Percentiles rank a stretch among this genome's conserved stretches.
These are phyloP conservation scores for Phania funesta DNA, from an alignment of 2,888 invertebrate species.

Conservation along the genomic window DNA sequence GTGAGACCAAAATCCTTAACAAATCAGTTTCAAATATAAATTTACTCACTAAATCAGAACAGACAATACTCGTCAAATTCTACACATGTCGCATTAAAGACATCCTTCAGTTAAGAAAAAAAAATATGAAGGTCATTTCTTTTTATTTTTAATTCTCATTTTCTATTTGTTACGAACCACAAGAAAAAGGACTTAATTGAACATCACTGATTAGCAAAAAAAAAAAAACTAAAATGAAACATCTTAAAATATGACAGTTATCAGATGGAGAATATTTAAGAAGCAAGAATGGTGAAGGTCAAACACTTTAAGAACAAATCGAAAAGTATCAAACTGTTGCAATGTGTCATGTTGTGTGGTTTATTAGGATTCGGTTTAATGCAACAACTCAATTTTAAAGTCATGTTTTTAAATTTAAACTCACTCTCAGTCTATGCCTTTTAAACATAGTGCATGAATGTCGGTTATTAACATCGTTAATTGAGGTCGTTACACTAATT, in stretches of 20 bases:
- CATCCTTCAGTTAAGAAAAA: not conserved
- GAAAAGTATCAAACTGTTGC: not conserved
- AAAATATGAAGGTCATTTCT: constrained; percentile 14
- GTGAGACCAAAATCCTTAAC: not conserved
- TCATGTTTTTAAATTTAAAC: not conserved
- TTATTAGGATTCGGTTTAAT: constrained; percentile 62
- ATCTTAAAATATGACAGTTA: constrained; percentile 3
- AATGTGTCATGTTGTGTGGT: constrained; percentile 67
- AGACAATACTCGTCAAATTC: not conserved
- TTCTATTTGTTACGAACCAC: constrained; percentile 52
- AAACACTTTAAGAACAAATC: not conserved
- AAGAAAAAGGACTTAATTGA: constrained; percentile 22
- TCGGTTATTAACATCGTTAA: constrained; percentile 66
- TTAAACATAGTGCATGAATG: not conserved
- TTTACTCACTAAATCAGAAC: not conserved
- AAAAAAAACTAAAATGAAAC: not conserved
- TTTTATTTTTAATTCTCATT: not conserved
- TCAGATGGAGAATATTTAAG: not conserved
- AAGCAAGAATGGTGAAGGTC: constrained; percentile 18
- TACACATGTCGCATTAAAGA: constrained; percentile 7
- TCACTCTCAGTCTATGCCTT: not conserved
- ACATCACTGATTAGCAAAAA: not conserved
- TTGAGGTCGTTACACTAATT: constrained; percentile 76
- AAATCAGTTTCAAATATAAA: not conserved
- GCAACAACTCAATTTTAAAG: constrained; percentile 44